A percentile compares a stretch with the other conserved stretches of the same genome.
These are phyloP conservation scores for Dynastes hyllus DNA, from an alignment of 2,888 invertebrate species.

Conservation along the genomic window DNA sequence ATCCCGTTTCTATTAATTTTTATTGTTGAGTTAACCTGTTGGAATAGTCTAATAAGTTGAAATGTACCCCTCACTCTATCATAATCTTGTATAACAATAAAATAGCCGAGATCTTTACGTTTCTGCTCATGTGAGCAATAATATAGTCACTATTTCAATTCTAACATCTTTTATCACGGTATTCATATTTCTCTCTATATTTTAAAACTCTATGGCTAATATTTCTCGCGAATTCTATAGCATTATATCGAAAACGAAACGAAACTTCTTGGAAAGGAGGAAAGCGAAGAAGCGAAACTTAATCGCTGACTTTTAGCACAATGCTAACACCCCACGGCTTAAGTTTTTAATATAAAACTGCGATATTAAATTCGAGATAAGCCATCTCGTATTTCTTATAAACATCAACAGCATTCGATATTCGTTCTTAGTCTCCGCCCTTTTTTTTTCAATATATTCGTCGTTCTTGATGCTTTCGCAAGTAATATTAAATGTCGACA, in stretches of 20 bases:
- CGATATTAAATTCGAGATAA: conserved; percentile 51
- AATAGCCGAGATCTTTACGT: too few species aligned
- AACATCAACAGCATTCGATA: conserved; percentile 46
- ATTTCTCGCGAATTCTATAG: neutral
- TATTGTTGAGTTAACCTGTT: too few species aligned
- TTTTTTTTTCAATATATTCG: conserved; percentile 43
- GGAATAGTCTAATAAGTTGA: too few species aligned
- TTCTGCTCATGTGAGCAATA: too few species aligned
- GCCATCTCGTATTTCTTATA: conserved; percentile 48
- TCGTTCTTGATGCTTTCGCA: conserved; percentile 48
- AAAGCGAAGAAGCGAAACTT: conserved; percentile 20
- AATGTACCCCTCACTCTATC: too few species aligned
- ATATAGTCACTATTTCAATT: too few species aligned
- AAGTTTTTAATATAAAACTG: conserved; percentile 52
- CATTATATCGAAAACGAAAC: too few species aligned
- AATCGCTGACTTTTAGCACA: conserved; percentile 44
- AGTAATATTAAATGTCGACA: conserved; percentile 53
- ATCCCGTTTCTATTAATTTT: too few species aligned
- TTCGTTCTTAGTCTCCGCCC: conserved; percentile 34
- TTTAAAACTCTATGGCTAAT: neutral
- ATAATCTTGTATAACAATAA: too few species aligned
- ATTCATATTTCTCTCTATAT: too few species aligned
- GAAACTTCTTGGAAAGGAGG: neutral
- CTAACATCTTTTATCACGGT: too few species aligned
- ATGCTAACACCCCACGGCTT: conserved; percentile 41